Evolutionary conservation across 2,888 invertebrate genomes (phyloP).

Genomic region (Idaea dimidiata): DNA sequence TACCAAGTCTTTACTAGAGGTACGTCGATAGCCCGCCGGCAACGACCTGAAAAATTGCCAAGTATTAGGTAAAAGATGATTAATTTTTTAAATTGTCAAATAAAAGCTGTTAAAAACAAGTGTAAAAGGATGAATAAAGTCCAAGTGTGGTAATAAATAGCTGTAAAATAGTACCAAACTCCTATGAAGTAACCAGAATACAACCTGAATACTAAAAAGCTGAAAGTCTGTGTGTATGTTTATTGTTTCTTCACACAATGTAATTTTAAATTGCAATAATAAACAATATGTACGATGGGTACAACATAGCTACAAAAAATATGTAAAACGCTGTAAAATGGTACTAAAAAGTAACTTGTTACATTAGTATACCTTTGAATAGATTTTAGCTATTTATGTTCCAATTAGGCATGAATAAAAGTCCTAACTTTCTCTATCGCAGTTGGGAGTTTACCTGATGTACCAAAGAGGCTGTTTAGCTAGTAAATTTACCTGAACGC

Average conservation of each 20-base stretch:
- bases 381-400: too few species aligned
- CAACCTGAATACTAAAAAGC: too few species aligned
- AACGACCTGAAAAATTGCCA: constrained; percentile 82
- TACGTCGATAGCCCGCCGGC: constrained; percentile 96
- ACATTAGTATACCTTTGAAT: too few species aligned
- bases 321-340: not conserved
- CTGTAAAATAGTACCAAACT: not conserved
- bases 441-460: not conserved
- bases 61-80: not conserved
- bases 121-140: not conserved
- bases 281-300: not conserved
- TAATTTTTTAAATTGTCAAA: not conserved
- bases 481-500: constrained; percentile 85
- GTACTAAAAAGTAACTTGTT: not conserved
- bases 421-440: too few species aligned
- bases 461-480: not conserved
- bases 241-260: too few species aligned
- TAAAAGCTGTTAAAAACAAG: not conserved
- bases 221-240: too few species aligned
- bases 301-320: not conserved
- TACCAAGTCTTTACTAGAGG: constrained; percentile 99
- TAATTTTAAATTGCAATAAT: too few species aligned
- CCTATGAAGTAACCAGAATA: too few species aligned
- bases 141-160: not conserved
- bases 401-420: too few species aligned